Base-by-base conservation (phyloP, 1,140 invertebrate genomes). In the Samia ricini region DNA sequence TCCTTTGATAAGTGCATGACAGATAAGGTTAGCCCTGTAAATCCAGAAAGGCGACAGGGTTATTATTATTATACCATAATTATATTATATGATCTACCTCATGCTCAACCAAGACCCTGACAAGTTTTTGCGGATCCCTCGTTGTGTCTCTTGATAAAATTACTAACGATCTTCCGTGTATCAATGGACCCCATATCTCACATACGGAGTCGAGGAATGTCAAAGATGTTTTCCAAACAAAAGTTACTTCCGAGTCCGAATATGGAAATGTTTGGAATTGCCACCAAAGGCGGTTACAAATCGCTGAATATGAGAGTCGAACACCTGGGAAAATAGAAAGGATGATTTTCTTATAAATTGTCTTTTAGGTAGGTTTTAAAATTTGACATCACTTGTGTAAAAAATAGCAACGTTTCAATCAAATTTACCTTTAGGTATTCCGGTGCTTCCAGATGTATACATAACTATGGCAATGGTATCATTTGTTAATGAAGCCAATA, bases 361-460 rank as follows among this genome's bases (percentile, higher is more conserved):
- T 36, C 12, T 36, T 36, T n/a, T n/a, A n/a, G n/a, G n/a, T n/a
- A n/a, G n/a, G n/a, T n/a, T n/a, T n/a, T n/a, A n/a, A n/a, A n/a
- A n/a, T n/a, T n/a, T 7, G 2, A 36, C 33, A 26, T 26, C 26
- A 8, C 8, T 8, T 26, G 8, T 4, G 8, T 36, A 36, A 36
- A 10, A 36, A 12, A 7, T 36, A 7, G 5, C 33, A 2, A 36
- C 33, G 4, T 10, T 6, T 4, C 26, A 29, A 22, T 5, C 48
- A 36, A 22, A 55, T 49, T 91, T 92, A 93, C 96, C 97, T 94
- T 98, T 98, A 2, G 97, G 97, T 48, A 95, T 91, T 50, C 97
- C 98, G 8, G 97, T 98, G 79, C 97, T 98, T 36, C 98, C 97
- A 52, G 97, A 98, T 52, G 97, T 99, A 76, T 98, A 98, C 4